Evolutionary conservation across 2,888 invertebrate species (phyloP).

Genomic region (Standfussiana lucernea): DNA sequence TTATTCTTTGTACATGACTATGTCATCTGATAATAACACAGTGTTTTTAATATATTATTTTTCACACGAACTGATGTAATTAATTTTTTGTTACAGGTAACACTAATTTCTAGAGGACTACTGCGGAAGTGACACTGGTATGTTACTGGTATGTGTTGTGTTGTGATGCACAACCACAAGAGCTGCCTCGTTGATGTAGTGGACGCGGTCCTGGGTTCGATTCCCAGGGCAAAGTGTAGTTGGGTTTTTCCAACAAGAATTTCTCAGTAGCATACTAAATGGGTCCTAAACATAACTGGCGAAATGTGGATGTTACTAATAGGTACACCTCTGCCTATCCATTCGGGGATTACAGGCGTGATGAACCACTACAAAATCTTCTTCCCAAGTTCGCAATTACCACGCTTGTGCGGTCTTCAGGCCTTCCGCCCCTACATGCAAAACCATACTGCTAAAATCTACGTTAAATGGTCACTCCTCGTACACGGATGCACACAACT

Average conservation of each 20-base stretch:
- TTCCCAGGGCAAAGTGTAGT: background rate
- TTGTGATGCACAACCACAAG: background rate
- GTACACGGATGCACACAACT: constrained; percentile 1
- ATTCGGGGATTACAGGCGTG: background rate
- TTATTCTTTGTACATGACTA: background rate
- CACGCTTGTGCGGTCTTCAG: background rate
- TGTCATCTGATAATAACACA: background rate
- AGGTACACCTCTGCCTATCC: background rate
- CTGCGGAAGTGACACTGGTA: background rate
- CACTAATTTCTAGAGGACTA: too few species aligned
- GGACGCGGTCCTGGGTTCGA: background rate
- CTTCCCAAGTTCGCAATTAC: background rate
- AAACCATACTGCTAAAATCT: background rate
- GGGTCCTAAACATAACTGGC: background rate
- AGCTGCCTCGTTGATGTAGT: background rate
- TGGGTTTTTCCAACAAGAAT: background rate
- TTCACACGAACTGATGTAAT: background rate
- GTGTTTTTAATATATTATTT: background rate
- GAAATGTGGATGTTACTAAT: background rate
- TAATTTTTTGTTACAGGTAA: constrained; percentile 48
- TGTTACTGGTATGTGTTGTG: too few species aligned
- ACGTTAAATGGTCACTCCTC: background rate
- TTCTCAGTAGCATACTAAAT: background rate
- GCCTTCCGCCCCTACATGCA: background rate
- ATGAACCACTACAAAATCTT: background rate